Base-by-base conservation (phyloP, 2,113 vertebrate genomes). In the Strix uralensis region DNA sequence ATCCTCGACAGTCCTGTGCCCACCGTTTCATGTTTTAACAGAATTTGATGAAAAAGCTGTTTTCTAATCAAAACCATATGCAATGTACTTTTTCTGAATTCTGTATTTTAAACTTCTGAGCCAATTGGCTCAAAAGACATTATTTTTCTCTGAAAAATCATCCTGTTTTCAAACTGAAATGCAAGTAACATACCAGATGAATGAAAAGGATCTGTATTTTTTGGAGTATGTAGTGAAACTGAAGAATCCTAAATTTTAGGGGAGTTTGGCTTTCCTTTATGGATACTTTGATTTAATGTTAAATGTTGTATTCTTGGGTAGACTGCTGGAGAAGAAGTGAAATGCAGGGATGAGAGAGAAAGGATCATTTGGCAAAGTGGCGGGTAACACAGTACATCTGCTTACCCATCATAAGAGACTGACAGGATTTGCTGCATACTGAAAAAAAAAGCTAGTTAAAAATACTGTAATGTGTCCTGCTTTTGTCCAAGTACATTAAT, bases 31-130 rank as follows among this genome's bases (percentile, higher is more conserved):
- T 19, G 11, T 87, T 86, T 82, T 81, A 92, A 73, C 9, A 84
- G 54, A 95, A 92, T 77, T 63, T 81, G 26, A 79, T 79, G 47
- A 67, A 86, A 93, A 92, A 73, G 5, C 22, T 81, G 14, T 59
- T 93, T 90, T 86, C 42, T 91, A 92, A 96, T 91, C 66, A 92
- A 81, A 92, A 85, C 38, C 90, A 67, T 46, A 80, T 80, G 73
- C 46, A 85, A 70, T 34, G 16, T 27, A 40, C 15, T 78, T 86
- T 70, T 96, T 58, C 71, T 62, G 46, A 88, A 85, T 81, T 85
- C 58, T 84, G 40, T 58, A 57, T 85, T 96, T 94, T 72, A 91
- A 89, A 87, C 0, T 80, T 69, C 40, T 87, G 42, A 91, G 73
- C 57, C 94, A 96, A 38, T 21, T 91, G 81, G 42, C 70, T 91